Percentiles rank a stretch among this genome's conserved stretches.
Evolutionary conservation across 2,113 vertebrate species (phyloP).

Genomic region (Halichoeres trimaculatus): DNA sequence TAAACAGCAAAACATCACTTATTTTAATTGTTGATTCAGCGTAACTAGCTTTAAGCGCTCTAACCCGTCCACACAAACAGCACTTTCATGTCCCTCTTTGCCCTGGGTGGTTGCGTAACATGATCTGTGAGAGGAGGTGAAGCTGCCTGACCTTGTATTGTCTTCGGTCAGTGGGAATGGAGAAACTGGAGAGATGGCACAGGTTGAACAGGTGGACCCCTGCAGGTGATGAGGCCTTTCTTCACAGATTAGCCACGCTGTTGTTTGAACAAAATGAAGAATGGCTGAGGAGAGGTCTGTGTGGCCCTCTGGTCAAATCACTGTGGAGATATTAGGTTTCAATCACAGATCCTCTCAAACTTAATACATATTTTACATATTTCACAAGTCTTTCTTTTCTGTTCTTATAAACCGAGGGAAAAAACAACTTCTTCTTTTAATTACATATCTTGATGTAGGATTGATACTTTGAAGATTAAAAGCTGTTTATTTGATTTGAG

Average conservation of each 20-base stretch:
- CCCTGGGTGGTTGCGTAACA: constrained; percentile 73
- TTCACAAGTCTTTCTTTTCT: too few species aligned
- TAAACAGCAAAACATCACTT: background rate
- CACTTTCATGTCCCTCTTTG: constrained; percentile 66
- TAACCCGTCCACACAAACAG: constrained; percentile 33
- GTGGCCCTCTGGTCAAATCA: constrained; percentile 22
- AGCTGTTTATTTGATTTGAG: background rate
- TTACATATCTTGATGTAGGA: background rate
- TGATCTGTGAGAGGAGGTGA: constrained; percentile 62
- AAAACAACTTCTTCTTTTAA: background rate
- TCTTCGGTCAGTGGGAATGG: constrained; percentile 56
- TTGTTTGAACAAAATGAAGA: constrained; percentile 35
- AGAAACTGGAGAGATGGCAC: constrained; percentile 59
- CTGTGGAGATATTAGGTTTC: constrained; percentile 44
- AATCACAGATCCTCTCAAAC: background rate
- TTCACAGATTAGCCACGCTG: constrained; percentile 62
- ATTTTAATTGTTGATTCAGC: background rate
- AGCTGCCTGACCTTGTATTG: constrained; percentile 48
- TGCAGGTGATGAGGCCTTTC: constrained; percentile 72
- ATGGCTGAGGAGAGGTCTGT: constrained; percentile 27
- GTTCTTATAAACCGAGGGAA: too few species aligned
- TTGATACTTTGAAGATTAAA: too few species aligned
- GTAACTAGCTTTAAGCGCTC: constrained; percentile 37
- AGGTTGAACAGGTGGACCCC: constrained; percentile 63
- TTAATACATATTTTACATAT: too few species aligned